phyloP scores from a whole-genome alignment of 2,113 vertebrate species.

The Talpa occidentalis region DNA sequence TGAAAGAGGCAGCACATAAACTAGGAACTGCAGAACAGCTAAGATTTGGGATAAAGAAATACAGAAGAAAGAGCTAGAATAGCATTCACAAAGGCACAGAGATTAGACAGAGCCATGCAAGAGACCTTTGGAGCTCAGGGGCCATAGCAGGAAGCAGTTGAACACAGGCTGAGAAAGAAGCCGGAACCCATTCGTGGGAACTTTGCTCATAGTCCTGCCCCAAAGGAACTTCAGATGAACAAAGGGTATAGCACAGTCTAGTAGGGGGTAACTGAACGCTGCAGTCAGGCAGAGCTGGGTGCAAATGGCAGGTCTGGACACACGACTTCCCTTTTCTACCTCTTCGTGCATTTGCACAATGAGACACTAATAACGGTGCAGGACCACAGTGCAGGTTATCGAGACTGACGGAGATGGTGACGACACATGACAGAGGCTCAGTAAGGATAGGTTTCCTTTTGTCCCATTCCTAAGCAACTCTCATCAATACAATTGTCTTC shows the following conservation, averaged over 20 bases:
- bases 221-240: background rate
- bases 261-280: background rate
- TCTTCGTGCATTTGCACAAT: background rate
- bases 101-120: background rate
- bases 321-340: background rate
- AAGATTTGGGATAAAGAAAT: background rate
- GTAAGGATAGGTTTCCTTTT: background rate
- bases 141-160: background rate
- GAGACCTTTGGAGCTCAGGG: background rate
- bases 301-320: background rate
- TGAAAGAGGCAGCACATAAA: background rate
- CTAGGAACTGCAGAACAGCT: background rate
- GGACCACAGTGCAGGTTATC: fast-evolving
- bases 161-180: background rate
- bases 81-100: background rate
- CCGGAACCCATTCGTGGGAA: background rate
- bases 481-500: background rate
- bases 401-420: background rate
- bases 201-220: background rate
- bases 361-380: background rate
- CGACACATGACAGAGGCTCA: background rate
- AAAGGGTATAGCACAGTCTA: background rate
- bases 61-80: background rate
- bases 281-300: background rate
- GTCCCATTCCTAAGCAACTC: background rate